phyloP scores from a whole-genome alignment of 2,888 invertebrate species.

The Trissolcus japonicus region DNA sequence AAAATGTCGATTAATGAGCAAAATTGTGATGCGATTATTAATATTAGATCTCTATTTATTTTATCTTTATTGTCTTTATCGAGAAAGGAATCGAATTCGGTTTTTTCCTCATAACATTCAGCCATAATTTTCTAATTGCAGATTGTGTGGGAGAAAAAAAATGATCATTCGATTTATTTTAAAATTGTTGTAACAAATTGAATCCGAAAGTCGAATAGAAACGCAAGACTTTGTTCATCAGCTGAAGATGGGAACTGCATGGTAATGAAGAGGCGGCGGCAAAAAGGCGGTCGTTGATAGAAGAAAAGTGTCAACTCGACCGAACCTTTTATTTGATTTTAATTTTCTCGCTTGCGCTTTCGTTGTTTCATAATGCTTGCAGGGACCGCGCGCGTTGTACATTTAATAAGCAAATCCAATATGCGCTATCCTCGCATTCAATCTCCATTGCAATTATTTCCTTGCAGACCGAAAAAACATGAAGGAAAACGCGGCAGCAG shows the following conservation, averaged over 20 bases:
- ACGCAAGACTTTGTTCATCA: slow-evolving; percentile 4
- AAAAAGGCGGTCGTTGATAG: slow-evolving; percentile 40
- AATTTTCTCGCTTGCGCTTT: slow-evolving; percentile 16
- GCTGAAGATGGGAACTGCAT: slow-evolving; percentile 14
- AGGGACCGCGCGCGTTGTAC: slow-evolving; percentile 41
- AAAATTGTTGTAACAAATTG: no score
- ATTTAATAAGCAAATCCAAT: slow-evolving; percentile 59
- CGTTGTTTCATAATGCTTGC: slow-evolving; percentile 47
- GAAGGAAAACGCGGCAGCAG: slow-evolving; percentile 27
- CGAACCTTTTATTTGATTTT: slow-evolving; percentile 17
- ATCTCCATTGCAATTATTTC: slow-evolving; percentile 55
- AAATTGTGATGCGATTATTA: slow-evolving; percentile 49
- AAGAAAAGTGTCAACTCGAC: slow-evolving; percentile 48
- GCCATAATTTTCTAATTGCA: no score
- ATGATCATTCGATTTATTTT: no score
- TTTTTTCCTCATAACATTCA: no score
- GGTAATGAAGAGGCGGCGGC: slow-evolving; percentile 19
- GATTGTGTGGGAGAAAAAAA: no score
- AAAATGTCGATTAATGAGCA: slow-evolving; percentile 47
- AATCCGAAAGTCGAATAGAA: no score
- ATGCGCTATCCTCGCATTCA: slow-evolving; percentile 53
- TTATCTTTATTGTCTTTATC: slow-evolving; percentile 6
- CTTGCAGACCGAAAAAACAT: slow-evolving; percentile 40
- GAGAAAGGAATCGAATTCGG: no score
- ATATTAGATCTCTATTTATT: slow-evolving; percentile 44